These are phyloP conservation scores for Latrodectus hesperus DNA, from an alignment of 2,888 invertebrate species.

Conservation along the genomic window DNA sequence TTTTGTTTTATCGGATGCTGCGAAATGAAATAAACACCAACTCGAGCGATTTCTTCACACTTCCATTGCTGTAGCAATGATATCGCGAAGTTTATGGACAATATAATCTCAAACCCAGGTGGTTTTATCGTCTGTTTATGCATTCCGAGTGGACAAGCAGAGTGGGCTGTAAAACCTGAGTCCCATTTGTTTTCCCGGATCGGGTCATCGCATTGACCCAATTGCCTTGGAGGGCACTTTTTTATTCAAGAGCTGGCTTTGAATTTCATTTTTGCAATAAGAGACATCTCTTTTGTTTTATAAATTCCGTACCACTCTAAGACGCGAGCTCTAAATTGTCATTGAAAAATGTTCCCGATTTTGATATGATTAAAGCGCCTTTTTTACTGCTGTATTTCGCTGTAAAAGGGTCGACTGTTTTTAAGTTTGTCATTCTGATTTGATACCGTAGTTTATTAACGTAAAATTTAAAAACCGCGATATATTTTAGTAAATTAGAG, in stretches of 20 bases:
- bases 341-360: too few relatives aligned
- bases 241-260: not conserved
- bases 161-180: slow-evolving; percentile 32
- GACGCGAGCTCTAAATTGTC: too few relatives aligned
- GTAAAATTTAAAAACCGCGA: too few relatives aligned
- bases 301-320: too few relatives aligned
- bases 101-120: not conserved
- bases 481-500: too few relatives aligned
- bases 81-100: not conserved
- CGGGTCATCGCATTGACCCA: slow-evolving; percentile 33
- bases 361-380: too few relatives aligned
- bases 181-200: slow-evolving; percentile 32
- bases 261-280: not conserved
- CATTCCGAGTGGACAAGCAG: slow-evolving; percentile 22
- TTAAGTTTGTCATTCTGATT: too few relatives aligned
- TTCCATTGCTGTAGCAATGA: not conserved
- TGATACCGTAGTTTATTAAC: too few relatives aligned
- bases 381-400: too few relatives aligned
- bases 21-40: not conserved
- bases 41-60: not conserved
- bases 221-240: slow-evolving; percentile 8
- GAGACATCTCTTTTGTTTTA: too few relatives aligned
- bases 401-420: too few relatives aligned
- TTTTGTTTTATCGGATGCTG: too few relatives aligned
- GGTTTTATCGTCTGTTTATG: slow-evolving; percentile 18